Conservation (phyloP, 2,113 vertebrate genomes). For the Crypturellus undulatus region DNA sequence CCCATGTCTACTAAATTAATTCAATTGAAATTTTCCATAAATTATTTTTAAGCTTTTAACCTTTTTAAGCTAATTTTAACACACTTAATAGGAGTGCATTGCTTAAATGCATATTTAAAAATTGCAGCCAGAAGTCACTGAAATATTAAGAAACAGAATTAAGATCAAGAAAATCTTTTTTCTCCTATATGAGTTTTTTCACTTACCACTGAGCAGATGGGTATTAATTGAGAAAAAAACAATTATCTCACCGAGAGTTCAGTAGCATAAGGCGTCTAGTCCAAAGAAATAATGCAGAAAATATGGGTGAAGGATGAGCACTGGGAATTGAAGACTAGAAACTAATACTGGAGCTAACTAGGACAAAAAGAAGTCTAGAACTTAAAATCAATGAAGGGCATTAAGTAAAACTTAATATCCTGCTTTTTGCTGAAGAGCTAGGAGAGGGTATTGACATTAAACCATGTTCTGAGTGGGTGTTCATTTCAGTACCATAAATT, state of each 20-base stretch:
- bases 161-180: not conserved
- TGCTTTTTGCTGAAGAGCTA: not conserved
- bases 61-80: not conserved
- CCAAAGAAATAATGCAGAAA: not conserved
- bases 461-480: not conserved
- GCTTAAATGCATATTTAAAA: not conserved
- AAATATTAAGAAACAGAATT: not conserved
- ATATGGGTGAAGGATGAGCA: not conserved
- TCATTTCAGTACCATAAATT: not conserved
- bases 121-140: not conserved
- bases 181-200: not conserved
- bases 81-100: not conserved
- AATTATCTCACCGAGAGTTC: not conserved
- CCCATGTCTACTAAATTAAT: not conserved
- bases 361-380: not conserved
- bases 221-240: not conserved
- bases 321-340: not conserved
- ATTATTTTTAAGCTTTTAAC: not conserved
- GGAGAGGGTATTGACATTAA: not conserved
- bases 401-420: constrained; percentile 9
- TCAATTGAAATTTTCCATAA: not conserved
- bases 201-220: not conserved
- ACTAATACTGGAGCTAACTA: not conserved
- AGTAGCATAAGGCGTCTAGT: not conserved
- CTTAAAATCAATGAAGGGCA: not conserved